Conservation (phyloP, 1,140 invertebrate species). For the Philotrypesis tridentata region DNA sequence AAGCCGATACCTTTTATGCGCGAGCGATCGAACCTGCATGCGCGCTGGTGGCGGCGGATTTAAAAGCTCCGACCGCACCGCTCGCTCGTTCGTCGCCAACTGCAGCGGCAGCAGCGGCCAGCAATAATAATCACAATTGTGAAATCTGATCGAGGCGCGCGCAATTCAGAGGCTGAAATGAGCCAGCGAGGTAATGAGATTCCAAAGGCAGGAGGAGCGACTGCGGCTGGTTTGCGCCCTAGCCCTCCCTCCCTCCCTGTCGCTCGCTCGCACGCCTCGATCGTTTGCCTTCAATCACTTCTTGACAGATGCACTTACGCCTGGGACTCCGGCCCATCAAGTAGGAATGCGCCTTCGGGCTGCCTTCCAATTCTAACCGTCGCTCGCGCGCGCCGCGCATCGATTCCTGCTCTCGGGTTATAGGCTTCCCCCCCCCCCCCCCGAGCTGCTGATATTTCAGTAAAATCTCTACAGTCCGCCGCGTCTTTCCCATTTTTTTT, state of each 20-base stretch:
- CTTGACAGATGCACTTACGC: slow-evolving; percentile 71
- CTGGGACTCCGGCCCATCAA: slow-evolving; percentile 62
- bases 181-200: slow-evolving; percentile 65
- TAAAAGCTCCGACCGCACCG: slow-evolving; percentile 37
- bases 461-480: neutral
- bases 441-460: slow-evolving; percentile 19
- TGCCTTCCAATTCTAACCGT: slow-evolving; percentile 51
- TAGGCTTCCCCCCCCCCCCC: neutral
- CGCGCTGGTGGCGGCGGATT: slow-evolving; percentile 18
- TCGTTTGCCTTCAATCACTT: slow-evolving; percentile 71
- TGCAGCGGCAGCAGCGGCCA: neutral
- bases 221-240: slow-evolving; percentile 2
- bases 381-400: slow-evolving; percentile 22
- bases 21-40: slow-evolving; percentile 8
- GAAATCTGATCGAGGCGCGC: slow-evolving; percentile 67
- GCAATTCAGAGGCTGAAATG: slow-evolving; percentile 65
- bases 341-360: slow-evolving; percentile 60
- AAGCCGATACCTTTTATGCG: slow-evolving; percentile 53
- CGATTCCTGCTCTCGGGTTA: slow-evolving; percentile 24
- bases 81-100: slow-evolving; percentile 39
- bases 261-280: slow-evolving; percentile 54
- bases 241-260: neutral
- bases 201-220: slow-evolving; percentile 42
- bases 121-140: slow-evolving; percentile 67
- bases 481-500: neutral